phyloP scores from a whole-genome alignment of 92 coral and sea anemone species.

The Parazoanthus swiftii region DNA sequence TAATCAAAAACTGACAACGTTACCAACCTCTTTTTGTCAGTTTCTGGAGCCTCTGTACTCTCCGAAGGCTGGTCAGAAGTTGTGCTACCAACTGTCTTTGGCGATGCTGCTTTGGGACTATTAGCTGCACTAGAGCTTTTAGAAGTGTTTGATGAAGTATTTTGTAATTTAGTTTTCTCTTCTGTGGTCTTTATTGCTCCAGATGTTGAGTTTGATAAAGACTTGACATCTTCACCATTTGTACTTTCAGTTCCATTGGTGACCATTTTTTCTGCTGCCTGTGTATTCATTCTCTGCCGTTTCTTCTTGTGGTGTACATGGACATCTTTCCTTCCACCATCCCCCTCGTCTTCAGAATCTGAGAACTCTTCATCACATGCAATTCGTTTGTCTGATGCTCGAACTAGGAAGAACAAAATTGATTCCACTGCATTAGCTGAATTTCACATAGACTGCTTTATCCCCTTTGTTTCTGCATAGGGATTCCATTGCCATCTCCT shows the following conservation, averaged over 20 bases:
- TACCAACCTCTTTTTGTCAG: slow-evolving; percentile 65
- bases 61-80: slow-evolving; percentile 66
- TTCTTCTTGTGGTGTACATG: slow-evolving; percentile 66
- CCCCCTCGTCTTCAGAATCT: slow-evolving; percentile 99
- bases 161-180: slow-evolving; percentile 26
- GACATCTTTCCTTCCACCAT: slow-evolving; percentile 74
- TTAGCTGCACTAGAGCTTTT: slow-evolving; percentile 59
- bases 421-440: not conserved
- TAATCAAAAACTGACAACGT: too few relatives aligned
- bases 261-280: slow-evolving; percentile 73
- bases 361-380: slow-evolving; percentile 88
- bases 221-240: slow-evolving; percentile 69
- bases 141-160: slow-evolving; percentile 40
- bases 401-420: slow-evolving; percentile 54
- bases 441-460: not conserved
- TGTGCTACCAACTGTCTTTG: slow-evolving; percentile 76
- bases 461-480: too few relatives aligned
- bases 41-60: slow-evolving; percentile 59
- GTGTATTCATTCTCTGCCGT: slow-evolving; percentile 56
- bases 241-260: slow-evolving; percentile 82
- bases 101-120: slow-evolving; percentile 78
- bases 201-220: slow-evolving; percentile 40
- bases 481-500: too few relatives aligned
- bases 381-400: slow-evolving; percentile 91
- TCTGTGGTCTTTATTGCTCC: slow-evolving; percentile 8